phyloP scores from a whole-genome alignment of 2,113 vertebrate species.

The Lontra canadensis region DNA sequence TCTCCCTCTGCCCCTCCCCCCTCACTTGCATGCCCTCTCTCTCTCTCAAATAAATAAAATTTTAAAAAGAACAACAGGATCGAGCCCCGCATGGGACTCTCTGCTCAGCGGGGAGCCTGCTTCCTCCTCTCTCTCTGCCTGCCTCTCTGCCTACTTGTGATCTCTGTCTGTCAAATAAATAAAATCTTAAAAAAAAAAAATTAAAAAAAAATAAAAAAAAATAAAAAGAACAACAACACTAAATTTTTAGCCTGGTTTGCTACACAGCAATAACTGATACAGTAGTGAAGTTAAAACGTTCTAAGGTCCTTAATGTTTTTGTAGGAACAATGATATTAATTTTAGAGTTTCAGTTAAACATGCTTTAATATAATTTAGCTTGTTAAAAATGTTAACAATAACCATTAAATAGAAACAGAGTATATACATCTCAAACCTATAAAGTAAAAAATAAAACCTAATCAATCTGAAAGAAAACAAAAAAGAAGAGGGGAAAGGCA shows the following conservation, averaged over 20 bases:
- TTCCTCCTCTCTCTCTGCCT: too few relatives aligned
- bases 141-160: too few relatives aligned
- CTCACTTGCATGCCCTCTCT: fast-evolving
- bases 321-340: background rate
- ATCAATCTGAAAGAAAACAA: background rate
- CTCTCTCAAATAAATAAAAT: background rate
- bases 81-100: too few relatives aligned
- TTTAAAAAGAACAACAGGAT: too few relatives aligned
- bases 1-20: background rate
- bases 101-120: too few relatives aligned
- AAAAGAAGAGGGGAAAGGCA: too few relatives aligned
- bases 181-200: background rate
- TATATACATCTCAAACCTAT: background rate
- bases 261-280: background rate
- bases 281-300: background rate
- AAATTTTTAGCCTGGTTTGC: background rate
- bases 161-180: too few relatives aligned
- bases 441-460: background rate
- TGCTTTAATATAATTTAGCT: background rate
- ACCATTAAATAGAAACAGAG: background rate
- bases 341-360: background rate
- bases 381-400: background rate
- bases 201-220: too few relatives aligned
- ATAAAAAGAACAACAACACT: background rate
- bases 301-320: background rate